phyloP scores from a whole-genome alignment of 1,140 invertebrate species.

The Drosophila nigrodunni region DNA sequence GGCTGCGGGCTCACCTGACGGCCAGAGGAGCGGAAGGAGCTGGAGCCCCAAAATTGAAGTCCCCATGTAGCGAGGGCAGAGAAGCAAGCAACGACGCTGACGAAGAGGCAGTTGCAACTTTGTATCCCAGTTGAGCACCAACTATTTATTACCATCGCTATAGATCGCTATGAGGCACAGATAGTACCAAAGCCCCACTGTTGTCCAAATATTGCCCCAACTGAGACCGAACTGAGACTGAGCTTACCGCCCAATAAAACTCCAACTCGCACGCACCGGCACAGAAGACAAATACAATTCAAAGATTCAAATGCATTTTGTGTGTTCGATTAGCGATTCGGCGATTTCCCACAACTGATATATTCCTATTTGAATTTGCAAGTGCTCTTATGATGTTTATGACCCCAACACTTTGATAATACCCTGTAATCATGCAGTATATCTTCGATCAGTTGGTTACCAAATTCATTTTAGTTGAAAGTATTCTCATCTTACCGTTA shows the following conservation, averaged over 20 bases:
- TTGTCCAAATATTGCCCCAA: background rate
- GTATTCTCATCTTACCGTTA: too few relatives aligned
- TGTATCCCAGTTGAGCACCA: slow-evolving; percentile 49
- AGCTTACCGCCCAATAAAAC: slow-evolving; percentile 55
- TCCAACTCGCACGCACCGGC: slow-evolving; percentile 30
- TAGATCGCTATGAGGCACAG: slow-evolving; percentile 20
- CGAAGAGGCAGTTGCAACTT: slow-evolving; percentile 52
- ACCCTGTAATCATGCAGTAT: background rate
- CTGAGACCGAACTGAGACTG: background rate
- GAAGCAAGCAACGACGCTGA: background rate
- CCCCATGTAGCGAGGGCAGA: background rate
- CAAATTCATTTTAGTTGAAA: too few relatives aligned
- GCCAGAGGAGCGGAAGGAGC: slow-evolving; percentile 1
- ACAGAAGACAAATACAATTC: background rate
- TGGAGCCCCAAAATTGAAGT: slow-evolving; percentile 7
- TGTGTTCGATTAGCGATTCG: slow-evolving; percentile 65
- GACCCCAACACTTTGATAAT: slow-evolving; percentile 5
- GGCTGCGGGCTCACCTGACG: slow-evolving; percentile 54
- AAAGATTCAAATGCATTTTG: slow-evolving; percentile 64
- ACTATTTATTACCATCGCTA: slow-evolving; percentile 60
- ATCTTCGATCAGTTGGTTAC: background rate
- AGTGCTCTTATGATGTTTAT: slow-evolving; percentile 74
- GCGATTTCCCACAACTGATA: slow-evolving; percentile 74
- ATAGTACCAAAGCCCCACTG: background rate
- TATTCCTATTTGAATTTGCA: slow-evolving; percentile 67